phyloP scores from a whole-genome alignment of 2,113 vertebrate species.

The Columba janthina region DNA sequence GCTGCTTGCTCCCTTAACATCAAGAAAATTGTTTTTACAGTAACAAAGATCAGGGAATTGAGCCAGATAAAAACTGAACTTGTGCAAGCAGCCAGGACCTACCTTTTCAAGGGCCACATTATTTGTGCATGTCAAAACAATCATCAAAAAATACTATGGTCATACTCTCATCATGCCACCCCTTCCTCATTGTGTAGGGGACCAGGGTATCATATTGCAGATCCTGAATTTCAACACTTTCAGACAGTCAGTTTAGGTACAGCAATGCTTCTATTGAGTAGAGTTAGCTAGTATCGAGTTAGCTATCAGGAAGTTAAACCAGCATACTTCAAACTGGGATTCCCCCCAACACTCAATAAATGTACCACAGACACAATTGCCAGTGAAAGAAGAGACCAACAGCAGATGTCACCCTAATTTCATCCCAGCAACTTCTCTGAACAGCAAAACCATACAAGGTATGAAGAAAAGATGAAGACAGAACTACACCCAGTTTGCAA shows the following conservation, averaged over 20 bases:
- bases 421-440: not conserved
- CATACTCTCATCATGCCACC: not conserved
- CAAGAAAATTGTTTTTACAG: not conserved
- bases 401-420: not conserved
- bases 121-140: not conserved
- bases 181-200: not conserved
- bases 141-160: not conserved
- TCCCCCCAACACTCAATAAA: not conserved
- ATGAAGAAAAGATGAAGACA: not conserved
- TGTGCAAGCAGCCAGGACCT: not conserved
- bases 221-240: not conserved
- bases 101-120: not conserved
- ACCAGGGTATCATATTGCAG: not conserved
- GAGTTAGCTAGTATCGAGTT: no score
- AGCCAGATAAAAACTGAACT: not conserved
- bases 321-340: not conserved
- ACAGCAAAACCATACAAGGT: not conserved
- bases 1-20: not conserved
- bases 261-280: not conserved
- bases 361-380: rapidly evolving
- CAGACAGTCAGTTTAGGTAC: not conserved
- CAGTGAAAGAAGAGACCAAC: not conserved
- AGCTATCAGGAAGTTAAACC: not conserved
- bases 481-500: not conserved
- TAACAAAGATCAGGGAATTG: not conserved